Base-by-base conservation (phyloP, 1,140 invertebrate species). In the Solen grandis region DNA sequence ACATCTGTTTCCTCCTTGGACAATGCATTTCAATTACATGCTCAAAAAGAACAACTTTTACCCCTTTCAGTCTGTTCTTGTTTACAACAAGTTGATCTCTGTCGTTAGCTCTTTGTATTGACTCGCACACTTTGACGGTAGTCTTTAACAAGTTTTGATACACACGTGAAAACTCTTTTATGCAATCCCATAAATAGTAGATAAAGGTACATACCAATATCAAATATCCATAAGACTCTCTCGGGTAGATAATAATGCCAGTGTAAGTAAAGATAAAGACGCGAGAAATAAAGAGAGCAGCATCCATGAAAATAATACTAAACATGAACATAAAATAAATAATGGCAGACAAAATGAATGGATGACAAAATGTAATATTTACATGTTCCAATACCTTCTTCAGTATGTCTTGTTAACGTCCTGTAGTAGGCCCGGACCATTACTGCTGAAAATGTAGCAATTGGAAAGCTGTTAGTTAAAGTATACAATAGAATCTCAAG, bases 271-370 rank as follows among this genome's bases (percentile, higher is more conserved):
- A 75, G 2, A 75, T n/a, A 2, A 35, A 25, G 13, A 75, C 59
- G n/a, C 72, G 14, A 8, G 57, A 63, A 13, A 63, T 8, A 63
- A 75, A 75, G 38, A 75, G 31, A 31, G 38, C 62, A n/a, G 72
- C 72, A 35, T 75, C 72, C 36, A 65, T n/a, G 31, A 75, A 75
- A 35, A 75, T 75, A 0, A 60, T 75, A 16, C 22, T 25, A 63
- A 75, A 75, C 72, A 75, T 75, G 52, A 63, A 75, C 3, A 75
- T n/a, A 63, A 75, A 75, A 33, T 50, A 75, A 1, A 35, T 16
- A 14, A 75, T 60, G 25, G 72, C 35, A 19, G 27, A 0, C 5
- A 52, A 33, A 5, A 75, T n/a, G 5, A 62, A 10, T n/a, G n/a
- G 35, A 1, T 4, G 41, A 46, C 50, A 33, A 63, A 25, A 41